Evolutionary conservation across 2,888 invertebrate genomes (phyloP).

Genomic region (Caenorhabditis wallacei): DNA sequence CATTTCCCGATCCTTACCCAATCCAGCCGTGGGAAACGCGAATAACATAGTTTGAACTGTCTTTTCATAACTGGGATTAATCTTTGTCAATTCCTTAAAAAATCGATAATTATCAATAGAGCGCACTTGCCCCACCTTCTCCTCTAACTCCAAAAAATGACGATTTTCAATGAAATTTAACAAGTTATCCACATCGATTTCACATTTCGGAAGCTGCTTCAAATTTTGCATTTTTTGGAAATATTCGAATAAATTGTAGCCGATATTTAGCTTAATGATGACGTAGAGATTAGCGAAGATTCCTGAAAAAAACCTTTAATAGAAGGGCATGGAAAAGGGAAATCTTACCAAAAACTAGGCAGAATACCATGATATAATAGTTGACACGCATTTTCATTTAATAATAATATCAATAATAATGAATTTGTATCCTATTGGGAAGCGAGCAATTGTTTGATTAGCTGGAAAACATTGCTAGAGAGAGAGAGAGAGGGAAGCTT

Average conservation of each 20-base stretch:
- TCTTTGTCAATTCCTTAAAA: neutral
- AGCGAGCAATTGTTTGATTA: constrained; percentile 45
- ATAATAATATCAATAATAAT: no score
- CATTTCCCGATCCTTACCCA: constrained; percentile 18
- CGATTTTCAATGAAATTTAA: constrained; percentile 40
- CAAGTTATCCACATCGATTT: constrained; percentile 41
- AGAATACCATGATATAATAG: constrained; percentile 20
- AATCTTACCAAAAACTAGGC: constrained; percentile 26
- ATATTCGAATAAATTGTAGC: constrained; percentile 1
- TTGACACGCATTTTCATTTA: constrained; percentile 25
- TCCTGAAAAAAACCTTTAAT: neutral
- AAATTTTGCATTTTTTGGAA: constrained; percentile 22
- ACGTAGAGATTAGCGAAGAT: constrained; percentile 25
- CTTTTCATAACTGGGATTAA: constrained; percentile 5
- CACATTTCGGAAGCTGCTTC: constrained; percentile 14
- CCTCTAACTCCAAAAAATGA: constrained; percentile 24
- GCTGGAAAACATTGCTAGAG: constrained; percentile 26
- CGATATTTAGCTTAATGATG: neutral
- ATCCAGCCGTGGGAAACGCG: constrained; percentile 31
- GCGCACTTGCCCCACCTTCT: neutral
- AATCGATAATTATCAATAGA: neutral
- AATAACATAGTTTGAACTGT: constrained; percentile 42
- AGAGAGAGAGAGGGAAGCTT: neutral
- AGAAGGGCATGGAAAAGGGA: neutral
- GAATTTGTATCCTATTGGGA: constrained; percentile 8